Percentiles rank a stretch among this genome's conserved stretches.
These are phyloP conservation scores for Pandemis cinnamomeana DNA, from an alignment of 2,888 invertebrate species.

Conservation along the genomic window DNA sequence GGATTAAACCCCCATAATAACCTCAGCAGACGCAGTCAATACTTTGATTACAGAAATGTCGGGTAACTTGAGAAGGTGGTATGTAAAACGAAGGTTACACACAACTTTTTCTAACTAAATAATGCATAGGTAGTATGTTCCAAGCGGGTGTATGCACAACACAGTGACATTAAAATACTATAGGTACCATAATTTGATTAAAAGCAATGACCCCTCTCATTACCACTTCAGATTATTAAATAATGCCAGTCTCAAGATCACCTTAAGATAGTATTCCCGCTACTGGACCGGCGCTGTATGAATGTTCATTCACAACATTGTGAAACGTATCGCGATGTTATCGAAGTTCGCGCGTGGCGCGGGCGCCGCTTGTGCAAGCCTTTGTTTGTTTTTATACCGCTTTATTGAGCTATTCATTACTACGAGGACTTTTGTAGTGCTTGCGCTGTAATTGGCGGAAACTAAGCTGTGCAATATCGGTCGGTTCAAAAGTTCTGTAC, in stretches of 20 bases:
- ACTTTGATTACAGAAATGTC: no score
- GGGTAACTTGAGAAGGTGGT: no score
- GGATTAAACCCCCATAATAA: no score
- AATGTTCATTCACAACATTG: conserved; percentile 35
- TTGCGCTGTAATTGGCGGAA: conserved; percentile 19
- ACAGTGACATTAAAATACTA: no score
- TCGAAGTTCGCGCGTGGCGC: conserved; percentile 57
- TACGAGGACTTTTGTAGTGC: conserved; percentile 37
- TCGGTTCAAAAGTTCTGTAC: neutral
- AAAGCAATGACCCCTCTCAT: neutral
- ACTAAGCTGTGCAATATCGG: conserved; percentile 1
- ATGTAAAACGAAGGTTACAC: no score
- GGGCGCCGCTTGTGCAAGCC: conserved; percentile 59
- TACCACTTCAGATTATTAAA: conserved; percentile 13
- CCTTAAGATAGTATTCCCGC: conserved; percentile 28
- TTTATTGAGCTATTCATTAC: conserved; percentile 54
- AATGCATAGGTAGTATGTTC: no score
- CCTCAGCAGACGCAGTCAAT: no score
- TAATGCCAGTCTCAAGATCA: conserved; percentile 20
- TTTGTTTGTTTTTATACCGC: conserved; percentile 60
- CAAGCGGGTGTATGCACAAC: no score
- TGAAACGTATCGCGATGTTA: conserved; percentile 58
- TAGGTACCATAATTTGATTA: neutral
- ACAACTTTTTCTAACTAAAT: no score
- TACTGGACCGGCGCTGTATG: conserved; percentile 24